Evolutionary conservation across 1,140 invertebrate genomes (phyloP).

Genomic region (Caligus rogercresseyi): DNA sequence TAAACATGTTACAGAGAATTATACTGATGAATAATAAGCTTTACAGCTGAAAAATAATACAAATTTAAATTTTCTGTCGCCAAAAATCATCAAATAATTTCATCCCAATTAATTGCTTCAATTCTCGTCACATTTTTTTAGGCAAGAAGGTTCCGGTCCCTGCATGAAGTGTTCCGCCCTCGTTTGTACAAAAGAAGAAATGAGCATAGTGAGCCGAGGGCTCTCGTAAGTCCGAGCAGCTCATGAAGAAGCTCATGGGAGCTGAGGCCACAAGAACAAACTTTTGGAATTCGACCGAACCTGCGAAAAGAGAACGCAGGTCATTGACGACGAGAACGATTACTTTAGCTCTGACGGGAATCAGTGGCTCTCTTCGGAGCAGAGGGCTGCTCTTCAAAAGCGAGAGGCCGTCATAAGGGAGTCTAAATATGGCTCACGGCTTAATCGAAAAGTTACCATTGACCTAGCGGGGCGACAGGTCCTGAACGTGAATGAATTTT

Average conservation of each 20-base stretch:
- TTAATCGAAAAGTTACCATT: constrained; percentile 46
- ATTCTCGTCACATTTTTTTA: constrained; percentile 87
- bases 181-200: constrained; percentile 53
- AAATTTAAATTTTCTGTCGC: too few relatives aligned
- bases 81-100: too few relatives aligned
- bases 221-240: constrained; percentile 45
- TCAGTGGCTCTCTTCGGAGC: constrained; percentile 54
- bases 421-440: constrained; percentile 46
- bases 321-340: constrained; percentile 87
- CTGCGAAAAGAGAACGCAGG: constrained; percentile 59
- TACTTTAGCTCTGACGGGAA: constrained; percentile 62
- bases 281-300: constrained; percentile 70
- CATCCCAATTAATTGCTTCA: constrained; percentile 86
- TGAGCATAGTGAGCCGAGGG: constrained; percentile 43
- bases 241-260: constrained; percentile 48
- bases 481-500: constrained; percentile 31
- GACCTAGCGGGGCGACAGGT: constrained; percentile 53
- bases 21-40: too few relatives aligned
- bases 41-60: too few relatives aligned
- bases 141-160: constrained; percentile 88
- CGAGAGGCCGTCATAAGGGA: constrained; percentile 48
- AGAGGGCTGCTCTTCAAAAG: constrained; percentile 47
- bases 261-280: constrained; percentile 48
- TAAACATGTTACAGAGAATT: too few relatives aligned
- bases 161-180: constrained; percentile 76